Percentiles rank a stretch among this genome's conserved stretches.
phyloP scores from a whole-genome alignment of 1,140 invertebrate genomes.

The Adoxophyes honmai region DNA sequence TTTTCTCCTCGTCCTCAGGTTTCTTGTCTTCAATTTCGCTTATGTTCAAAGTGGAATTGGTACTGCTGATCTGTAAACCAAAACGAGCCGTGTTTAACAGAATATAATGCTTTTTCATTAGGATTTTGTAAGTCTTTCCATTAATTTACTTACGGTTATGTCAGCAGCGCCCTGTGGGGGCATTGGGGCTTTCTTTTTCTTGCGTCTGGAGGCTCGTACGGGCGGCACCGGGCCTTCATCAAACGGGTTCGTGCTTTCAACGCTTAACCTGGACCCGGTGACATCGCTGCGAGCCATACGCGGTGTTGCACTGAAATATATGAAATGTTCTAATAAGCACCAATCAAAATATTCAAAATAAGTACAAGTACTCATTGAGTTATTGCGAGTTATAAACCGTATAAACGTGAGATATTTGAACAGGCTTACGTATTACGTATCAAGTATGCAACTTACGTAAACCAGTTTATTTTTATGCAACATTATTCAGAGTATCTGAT shows the following conservation, averaged over 20 bases:
- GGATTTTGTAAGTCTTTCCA: not conserved
- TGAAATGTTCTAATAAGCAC: not conserved
- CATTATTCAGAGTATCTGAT: too few relatives aligned
- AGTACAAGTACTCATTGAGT: too few relatives aligned
- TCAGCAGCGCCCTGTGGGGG: slow-evolving; percentile 48
- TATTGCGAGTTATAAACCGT: too few relatives aligned
- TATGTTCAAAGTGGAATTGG: slow-evolving; percentile 40
- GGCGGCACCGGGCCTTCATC: slow-evolving; percentile 70
- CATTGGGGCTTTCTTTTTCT: slow-evolving; percentile 74
- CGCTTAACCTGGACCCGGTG: slow-evolving; percentile 72
- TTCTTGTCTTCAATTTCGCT: slow-evolving; percentile 17
- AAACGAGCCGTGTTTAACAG: not conserved
- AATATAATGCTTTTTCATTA: not conserved
- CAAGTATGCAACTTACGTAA: too few relatives aligned
- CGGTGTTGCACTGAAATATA: slow-evolving; percentile 49
- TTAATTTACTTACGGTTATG: slow-evolving; percentile 43
- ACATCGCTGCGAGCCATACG: slow-evolving; percentile 66
- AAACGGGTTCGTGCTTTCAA: slow-evolving; percentile 78
- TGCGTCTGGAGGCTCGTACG: slow-evolving; percentile 64
- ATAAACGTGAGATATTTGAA: too few relatives aligned
- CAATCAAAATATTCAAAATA: too few relatives aligned
- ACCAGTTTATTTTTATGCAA: too few relatives aligned
- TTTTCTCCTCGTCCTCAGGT: slow-evolving; percentile 19
- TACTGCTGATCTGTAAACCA: slow-evolving; percentile 38
- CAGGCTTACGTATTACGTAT: too few relatives aligned